Evolutionary conservation across 1,140 invertebrate genomes (phyloP), one percentile per base, ranked within the genome.

Genomic region (Dreissena rostriformis): DNA sequence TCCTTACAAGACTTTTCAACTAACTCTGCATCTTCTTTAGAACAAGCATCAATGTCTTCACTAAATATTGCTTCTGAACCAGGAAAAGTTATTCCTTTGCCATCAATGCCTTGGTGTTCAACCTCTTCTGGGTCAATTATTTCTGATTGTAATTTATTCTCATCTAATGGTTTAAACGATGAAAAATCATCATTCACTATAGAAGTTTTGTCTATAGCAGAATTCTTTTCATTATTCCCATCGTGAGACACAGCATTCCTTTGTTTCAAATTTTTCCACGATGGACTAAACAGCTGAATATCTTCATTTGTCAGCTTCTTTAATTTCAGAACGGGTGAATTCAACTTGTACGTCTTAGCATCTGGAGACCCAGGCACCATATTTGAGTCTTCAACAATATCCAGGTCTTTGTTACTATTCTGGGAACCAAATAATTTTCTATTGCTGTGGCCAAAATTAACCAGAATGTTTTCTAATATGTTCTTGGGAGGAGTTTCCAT

Each of bases 281-380:
- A 77, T 49, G 89, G 89, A 74, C 87, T 90, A 77, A 82, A 89
- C 17, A 72, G 78, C 7, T 67, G 28, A 17, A 91, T 89, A 49
- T 90, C 89, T 10, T 88, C 80, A 26, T 88, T 57, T 14, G 89
- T 89, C n/a, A 91, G 72, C 82, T 85, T 89, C 63, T 86, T 86
- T 24, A 91, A n/a, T 66, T 88, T 88, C 17, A 91, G 17, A 57
- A 91, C 88, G 17, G 90, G 89, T 22, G 90, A n/a, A 53, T 67
- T 75, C 24, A 79, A 14, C 26, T 66, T n/a, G 61, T 74, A 68
- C 15, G 76, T 66, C 39, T 66, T 82, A 6, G 77, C 82, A 52
- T 80, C 70, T 7, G 88, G 86, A 8, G 88, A 89, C 24, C 28
- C 88, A 17, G 86, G 88, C 51, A 89, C 87, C 0, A 88, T 81